Percentiles rank a stretch among this genome's conserved stretches.
These are phyloP conservation scores for Bellardia pandia DNA, from an alignment of 2,888 invertebrate genomes.

Conservation along the genomic window DNA sequence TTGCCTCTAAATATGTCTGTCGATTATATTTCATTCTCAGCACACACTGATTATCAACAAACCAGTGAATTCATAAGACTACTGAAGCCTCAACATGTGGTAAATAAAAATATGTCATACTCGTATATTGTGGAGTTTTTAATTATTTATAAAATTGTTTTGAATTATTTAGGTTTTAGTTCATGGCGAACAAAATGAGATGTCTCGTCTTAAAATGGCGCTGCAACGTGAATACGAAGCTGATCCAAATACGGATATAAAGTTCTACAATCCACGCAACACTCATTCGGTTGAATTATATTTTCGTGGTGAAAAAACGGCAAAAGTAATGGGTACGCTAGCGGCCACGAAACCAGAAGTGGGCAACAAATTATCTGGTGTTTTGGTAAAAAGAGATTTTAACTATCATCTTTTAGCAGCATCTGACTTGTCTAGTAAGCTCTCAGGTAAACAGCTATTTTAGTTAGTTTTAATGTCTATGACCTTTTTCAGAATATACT, in stretches of 20 bases:
- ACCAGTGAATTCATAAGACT: constrained; percentile 98
- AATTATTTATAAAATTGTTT: background rate
- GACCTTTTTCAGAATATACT: constrained; percentile 89
- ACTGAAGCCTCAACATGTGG: constrained; percentile 97
- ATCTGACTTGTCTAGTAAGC: constrained; percentile 90
- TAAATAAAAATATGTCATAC: constrained; percentile 80
- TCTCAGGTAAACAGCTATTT: constrained; percentile 84
- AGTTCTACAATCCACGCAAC: constrained; percentile 97
- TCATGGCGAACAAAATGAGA: constrained; percentile 99
- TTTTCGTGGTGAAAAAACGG: constrained; percentile 98
- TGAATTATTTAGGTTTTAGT: constrained; percentile 85
- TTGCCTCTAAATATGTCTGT: constrained; percentile 98
- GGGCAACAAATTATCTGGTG: constrained; percentile 93
- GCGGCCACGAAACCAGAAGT: constrained; percentile 93
- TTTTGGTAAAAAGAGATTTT: constrained; percentile 98
- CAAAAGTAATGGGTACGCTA: constrained; percentile 97
- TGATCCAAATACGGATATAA: constrained; percentile 91
- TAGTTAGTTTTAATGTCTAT: background rate
- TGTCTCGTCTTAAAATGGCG: constrained; percentile 97
- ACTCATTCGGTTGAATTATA: constrained; percentile 96
- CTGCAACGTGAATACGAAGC: constrained; percentile 90
- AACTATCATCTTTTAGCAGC: constrained; percentile 98
- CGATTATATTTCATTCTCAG: constrained; percentile 99
- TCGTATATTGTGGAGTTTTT: background rate
- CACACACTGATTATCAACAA: constrained; percentile 90